phyloP scores from a whole-genome alignment of 2,888 invertebrate genomes.

The Melieria omissa region DNA sequence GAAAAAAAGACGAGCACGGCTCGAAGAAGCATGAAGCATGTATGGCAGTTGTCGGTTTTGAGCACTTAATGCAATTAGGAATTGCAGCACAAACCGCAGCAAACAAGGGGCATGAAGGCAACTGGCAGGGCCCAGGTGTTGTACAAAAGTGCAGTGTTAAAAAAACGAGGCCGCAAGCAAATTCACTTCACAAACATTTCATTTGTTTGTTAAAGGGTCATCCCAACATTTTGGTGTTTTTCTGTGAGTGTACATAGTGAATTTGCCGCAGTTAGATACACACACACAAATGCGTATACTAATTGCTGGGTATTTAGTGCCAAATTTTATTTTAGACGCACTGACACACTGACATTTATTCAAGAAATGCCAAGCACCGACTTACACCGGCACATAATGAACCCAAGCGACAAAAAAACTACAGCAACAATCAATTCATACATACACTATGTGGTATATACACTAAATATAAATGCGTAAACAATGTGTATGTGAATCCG shows the following conservation, averaged over 20 bases:
- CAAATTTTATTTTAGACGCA: constrained; percentile 42
- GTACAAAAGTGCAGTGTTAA: background rate
- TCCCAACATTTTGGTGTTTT: background rate
- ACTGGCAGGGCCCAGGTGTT: background rate
- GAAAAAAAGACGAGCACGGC: background rate
- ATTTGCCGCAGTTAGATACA: background rate
- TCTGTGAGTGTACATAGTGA: background rate
- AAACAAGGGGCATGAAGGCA: background rate
- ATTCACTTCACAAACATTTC: too few species aligned
- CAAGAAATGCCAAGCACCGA: background rate
- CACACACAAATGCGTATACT: background rate
- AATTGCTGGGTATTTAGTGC: constrained; percentile 15
- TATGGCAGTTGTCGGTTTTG: constrained; percentile 22
- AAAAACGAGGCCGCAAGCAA: too few species aligned
- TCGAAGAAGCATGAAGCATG: constrained; percentile 21
- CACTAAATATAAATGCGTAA: too few species aligned
- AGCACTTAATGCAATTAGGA: constrained; percentile 34
- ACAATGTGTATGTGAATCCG: too few species aligned
- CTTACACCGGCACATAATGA: too few species aligned
- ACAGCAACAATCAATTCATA: background rate
- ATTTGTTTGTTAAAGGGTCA: too few species aligned
- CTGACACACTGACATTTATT: constrained; percentile 47
- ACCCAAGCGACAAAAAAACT: background rate
- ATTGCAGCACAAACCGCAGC: background rate
- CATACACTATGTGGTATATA: constrained; percentile 5